phyloP scores from a whole-genome alignment of 2,797 vertebrate genomes.

The Poeciliopsis infans region DNA sequence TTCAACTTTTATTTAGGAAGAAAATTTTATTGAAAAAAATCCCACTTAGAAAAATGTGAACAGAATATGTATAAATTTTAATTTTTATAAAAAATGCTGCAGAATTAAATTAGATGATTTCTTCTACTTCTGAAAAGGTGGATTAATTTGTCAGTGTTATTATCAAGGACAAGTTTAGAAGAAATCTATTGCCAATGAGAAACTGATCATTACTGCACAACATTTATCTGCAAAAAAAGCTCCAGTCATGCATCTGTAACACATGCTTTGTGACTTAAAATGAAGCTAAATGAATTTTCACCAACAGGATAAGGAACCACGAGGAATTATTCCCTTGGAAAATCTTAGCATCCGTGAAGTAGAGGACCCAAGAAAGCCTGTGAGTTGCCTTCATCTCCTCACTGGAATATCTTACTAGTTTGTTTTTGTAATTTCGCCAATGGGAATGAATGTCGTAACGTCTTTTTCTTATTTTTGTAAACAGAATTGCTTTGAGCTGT shows the following conservation, averaged over 20 bases:
- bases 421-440: not conserved
- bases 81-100: not conserved
- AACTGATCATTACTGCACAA: not conserved
- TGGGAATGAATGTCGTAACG: not conserved
- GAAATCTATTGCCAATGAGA: not conserved
- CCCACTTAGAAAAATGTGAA: not conserved
- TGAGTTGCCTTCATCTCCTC: conserved; percentile 56
- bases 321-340: conserved; percentile 94
- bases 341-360: conserved; percentile 95
- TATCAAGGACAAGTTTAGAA: not conserved
- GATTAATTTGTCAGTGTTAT: not conserved
- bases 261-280: not conserved
- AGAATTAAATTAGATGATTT: not conserved
- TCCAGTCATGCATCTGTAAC: not conserved
- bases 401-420: not conserved
- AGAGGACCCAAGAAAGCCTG: conserved; percentile 93
- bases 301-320: conserved; percentile 90
- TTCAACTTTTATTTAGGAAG: not conserved
- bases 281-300: conserved; percentile 3
- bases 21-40: not conserved
- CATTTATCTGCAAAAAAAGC: not conserved
- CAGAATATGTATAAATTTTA: not conserved
- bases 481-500: conserved; percentile 95
- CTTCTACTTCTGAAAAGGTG: not conserved
- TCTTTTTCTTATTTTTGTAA: not conserved